Percentiles rank a stretch among this genome's conserved stretches.
Evolutionary conservation across 2,888 invertebrate species (phyloP).

Genomic region (Tetragnatha montana): DNA sequence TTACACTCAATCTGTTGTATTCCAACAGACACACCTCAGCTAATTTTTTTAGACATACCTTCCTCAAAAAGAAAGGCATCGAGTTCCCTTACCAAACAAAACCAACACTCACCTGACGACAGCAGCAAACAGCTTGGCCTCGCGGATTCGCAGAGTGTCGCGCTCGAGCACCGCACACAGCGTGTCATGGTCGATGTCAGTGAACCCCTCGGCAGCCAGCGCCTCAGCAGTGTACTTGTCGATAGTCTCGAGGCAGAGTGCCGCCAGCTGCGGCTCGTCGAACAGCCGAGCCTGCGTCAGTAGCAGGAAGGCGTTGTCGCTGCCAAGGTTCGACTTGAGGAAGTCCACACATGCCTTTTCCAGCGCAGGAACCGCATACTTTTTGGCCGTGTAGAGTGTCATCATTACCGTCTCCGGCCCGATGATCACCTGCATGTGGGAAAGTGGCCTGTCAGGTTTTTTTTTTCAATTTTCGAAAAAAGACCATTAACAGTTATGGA

Average conservation of each 20-base stretch:
- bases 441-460: too few species aligned
- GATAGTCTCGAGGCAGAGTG: slow-evolving; percentile 87
- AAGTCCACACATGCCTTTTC: slow-evolving; percentile 90
- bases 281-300: slow-evolving; percentile 86
- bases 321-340: slow-evolving; percentile 83
- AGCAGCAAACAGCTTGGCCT: slow-evolving; percentile 86
- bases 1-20: too few species aligned
- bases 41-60: too few species aligned
- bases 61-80: too few species aligned
- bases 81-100: too few species aligned
- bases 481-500: too few species aligned
- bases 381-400: slow-evolving; percentile 89
- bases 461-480: too few species aligned
- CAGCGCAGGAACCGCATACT: slow-evolving; percentile 88
- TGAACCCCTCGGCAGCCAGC: slow-evolving; percentile 86
- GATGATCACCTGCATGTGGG: slow-evolving; percentile 81
- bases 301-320: slow-evolving; percentile 89
- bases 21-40: too few species aligned
- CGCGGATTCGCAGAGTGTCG: slow-evolving; percentile 86
- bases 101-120: slow-evolving; percentile 79
- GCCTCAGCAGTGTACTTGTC: slow-evolving; percentile 89
- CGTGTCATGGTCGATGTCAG: slow-evolving; percentile 88
- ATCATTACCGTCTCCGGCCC: slow-evolving; percentile 91
- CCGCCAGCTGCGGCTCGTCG: slow-evolving; percentile 88
- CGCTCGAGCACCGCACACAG: slow-evolving; percentile 85